Evolutionary conservation across 1,140 invertebrate genomes (phyloP), one percentile per base, ranked within the genome.

Genomic region (Drosophila pallidifrons): DNA sequence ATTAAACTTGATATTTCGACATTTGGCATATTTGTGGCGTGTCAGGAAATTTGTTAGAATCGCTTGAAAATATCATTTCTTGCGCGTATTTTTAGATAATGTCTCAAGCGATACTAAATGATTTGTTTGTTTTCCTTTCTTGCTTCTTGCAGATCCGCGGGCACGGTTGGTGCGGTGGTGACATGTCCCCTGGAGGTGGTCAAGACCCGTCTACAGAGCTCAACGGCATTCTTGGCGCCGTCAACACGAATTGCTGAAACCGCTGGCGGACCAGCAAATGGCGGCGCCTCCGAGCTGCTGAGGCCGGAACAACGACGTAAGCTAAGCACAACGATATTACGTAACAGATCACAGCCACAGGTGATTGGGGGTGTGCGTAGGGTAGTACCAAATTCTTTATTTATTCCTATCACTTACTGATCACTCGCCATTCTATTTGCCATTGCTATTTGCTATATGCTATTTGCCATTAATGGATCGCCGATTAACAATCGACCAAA

Each of bases 101-200:
- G 41, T 64, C n/a, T 65, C 6, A 35, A 41, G 5, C 15, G 32
- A 7, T 5, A 3, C 16, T 60, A 59, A 16, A 64, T 11, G 30
- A 41, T 30, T 55, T 16, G 1, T 41, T n/a, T 78, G 20, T 11
- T 63, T 60, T 73, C 32, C 43, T 38, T 55, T 35, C 5, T 6
- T 75, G 86, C 83, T 91, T 51, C 86, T 93, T 94, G 16, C 93
- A 99, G 98, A 86, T 95, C 97, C 93, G 99, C 97, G 79, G 98
- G 99, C 35, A 99, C 98, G 25, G 96, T 97, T 45, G 99, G 98
- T 70, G 98, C 98, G 7, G 97, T 99, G 72, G 95, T 99, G 43
- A 99, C 99, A 75, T 99, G 99, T 94, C 99, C 99, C 0, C 93
- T 99, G 76, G 99, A 99, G 94, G 99, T 99, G 63, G 97, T 99